Conservation (phyloP, 2,113 vertebrate genomes). For the Neodon shergylaensis region DNA sequence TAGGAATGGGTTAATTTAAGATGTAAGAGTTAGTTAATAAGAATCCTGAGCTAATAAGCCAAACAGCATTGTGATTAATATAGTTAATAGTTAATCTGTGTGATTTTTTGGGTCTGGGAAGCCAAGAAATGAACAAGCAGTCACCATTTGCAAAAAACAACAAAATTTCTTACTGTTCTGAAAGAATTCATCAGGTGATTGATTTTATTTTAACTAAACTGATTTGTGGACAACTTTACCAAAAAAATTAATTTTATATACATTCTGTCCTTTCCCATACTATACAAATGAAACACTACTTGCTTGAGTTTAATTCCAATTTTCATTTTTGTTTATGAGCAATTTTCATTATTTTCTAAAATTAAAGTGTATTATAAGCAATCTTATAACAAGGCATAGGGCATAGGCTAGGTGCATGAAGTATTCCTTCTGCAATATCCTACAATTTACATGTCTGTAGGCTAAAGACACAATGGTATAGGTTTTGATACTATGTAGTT, state of each 20-base stretch:
- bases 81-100: too few relatives aligned
- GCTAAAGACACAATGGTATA: background rate
- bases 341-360: slow-evolving; percentile 25
- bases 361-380: slow-evolving; percentile 15
- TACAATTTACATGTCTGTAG: background rate
- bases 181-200: slow-evolving; percentile 37
- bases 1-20: too few relatives aligned
- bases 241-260: slow-evolving; percentile 62
- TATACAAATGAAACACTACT: background rate
- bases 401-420: background rate
- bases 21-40: too few relatives aligned
- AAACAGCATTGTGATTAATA: too few relatives aligned
- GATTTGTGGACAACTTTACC: background rate
- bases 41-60: too few relatives aligned
- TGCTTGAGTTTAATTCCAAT: background rate
- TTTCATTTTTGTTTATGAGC: slow-evolving; percentile 6
- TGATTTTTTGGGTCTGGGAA: too few relatives aligned
- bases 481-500: background rate
- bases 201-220: slow-evolving; percentile 61
- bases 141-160: background rate
- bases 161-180: slow-evolving; percentile 68
- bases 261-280: background rate
- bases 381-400: background rate
- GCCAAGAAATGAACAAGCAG: too few relatives aligned
- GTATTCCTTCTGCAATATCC: background rate